Evolutionary conservation across 2,113 vertebrate genomes (phyloP).

Genomic region (Syngnathus floridae): DNA sequence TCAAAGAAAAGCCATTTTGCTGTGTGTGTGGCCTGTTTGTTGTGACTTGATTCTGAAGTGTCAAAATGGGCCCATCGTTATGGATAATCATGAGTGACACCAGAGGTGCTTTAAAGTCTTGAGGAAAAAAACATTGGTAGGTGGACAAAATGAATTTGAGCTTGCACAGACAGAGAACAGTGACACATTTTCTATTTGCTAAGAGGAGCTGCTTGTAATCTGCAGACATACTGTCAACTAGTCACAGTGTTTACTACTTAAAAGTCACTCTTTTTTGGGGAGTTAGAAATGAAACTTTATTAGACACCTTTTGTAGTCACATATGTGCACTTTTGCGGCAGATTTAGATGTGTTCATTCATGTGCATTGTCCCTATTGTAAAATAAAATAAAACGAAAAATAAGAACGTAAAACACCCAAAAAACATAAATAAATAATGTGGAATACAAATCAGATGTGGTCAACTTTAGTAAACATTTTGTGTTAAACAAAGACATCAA

Average conservation of each 20-base stretch:
- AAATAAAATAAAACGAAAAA: too few relatives aligned
- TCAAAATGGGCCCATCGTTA: constrained; percentile 74
- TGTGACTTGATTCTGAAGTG: constrained; percentile 75
- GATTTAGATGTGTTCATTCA: background rate
- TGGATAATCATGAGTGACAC: constrained; percentile 72
- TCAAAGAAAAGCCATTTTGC: constrained; percentile 73
- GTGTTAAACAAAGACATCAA: background rate
- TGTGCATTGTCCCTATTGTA: too few relatives aligned
- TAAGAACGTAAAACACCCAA: too few relatives aligned
- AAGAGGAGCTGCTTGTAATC: too few relatives aligned
- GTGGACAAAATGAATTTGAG: too few relatives aligned
- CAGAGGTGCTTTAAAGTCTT: constrained; percentile 63
- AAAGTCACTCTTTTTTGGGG: too few relatives aligned
- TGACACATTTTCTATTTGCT: too few relatives aligned
- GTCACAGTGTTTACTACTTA: too few relatives aligned
- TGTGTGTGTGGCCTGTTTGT: constrained; percentile 71
- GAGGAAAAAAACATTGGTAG: too few relatives aligned
- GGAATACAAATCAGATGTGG: background rate
- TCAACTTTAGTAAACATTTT: background rate
- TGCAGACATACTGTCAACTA: too few relatives aligned
- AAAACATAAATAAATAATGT: too few relatives aligned
- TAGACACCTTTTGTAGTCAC: background rate
- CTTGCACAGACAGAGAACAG: too few relatives aligned
- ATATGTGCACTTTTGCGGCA: background rate
- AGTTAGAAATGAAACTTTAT: background rate